phyloP scores from a whole-genome alignment of 2,797 vertebrate genomes.

The Rhodeus uyekii region DNA sequence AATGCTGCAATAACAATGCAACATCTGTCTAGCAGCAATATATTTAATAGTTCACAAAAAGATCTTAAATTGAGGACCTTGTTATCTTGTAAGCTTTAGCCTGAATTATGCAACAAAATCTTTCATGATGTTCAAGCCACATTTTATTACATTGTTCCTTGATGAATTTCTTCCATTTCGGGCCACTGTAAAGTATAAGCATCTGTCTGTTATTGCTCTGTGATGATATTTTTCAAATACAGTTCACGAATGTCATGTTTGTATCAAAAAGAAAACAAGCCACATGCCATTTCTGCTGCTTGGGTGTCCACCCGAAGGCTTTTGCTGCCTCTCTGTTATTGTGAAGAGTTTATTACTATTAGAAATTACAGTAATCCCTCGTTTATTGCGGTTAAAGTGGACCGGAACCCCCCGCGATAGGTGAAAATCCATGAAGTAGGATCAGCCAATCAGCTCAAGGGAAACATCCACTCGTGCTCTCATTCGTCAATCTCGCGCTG shows the following conservation, averaged over 20 bases:
- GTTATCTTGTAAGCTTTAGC: background rate
- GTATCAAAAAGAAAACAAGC: background rate
- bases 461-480: too few relatives aligned
- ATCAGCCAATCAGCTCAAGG: too few relatives aligned
- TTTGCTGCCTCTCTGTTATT: background rate
- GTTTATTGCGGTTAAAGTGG: too few relatives aligned
- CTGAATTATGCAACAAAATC: background rate
- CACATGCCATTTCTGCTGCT: background rate
- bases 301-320: background rate
- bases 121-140: background rate
- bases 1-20: slow-evolving; percentile 28
- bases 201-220: background rate
- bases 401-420: too few relatives aligned
- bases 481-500: too few relatives aligned
- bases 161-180: background rate
- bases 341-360: too few relatives aligned
- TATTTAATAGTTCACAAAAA: background rate
- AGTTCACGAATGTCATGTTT: background rate
- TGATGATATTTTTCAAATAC: background rate
- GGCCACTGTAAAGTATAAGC: background rate
- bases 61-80: background rate
- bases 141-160: background rate
- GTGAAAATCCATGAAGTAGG: too few relatives aligned
- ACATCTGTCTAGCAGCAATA: slow-evolving; percentile 7
- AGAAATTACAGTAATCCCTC: too few relatives aligned